Evolutionary conservation across 2,888 invertebrate species (phyloP), one percentile per base, ranked within the genome.

Genomic region (Spatulosminthurus flaviceps): DNA sequence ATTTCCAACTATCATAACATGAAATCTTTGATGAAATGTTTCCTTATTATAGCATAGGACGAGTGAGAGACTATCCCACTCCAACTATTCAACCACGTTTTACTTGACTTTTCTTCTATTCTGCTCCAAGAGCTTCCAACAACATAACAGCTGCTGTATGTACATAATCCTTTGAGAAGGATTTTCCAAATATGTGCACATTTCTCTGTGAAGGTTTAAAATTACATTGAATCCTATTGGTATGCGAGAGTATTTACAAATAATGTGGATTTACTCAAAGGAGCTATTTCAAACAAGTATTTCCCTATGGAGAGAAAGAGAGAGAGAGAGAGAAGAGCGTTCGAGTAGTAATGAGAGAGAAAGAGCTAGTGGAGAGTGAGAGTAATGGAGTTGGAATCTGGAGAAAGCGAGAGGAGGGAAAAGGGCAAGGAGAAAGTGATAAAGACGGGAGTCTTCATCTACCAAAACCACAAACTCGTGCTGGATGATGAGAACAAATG

Each of bases 1-100:
- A 64, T 64, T 64, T 21, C 24, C 24, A n/a, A 64, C 11, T 64
- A 64, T 64, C 64, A 64, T 64, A 60, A 60, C 5, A 64, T 64
- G 24, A 64, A n/a, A 64, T 24, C 64, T 64, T 64, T 64, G 64
- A 64, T 51, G 51, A 51, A 51, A 51, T 51, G 16, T 51, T 51
- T 34, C 34, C 34, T 19, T 19, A 51, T 51, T 51, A 51, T 51
- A 11, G 51, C 51, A 51, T n/a, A 19, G 51, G 7, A 51, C n/a
- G n/a, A n/a, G n/a, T n/a, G n/a, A n/a, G n/a, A n/a, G n/a, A n/a
- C n/a, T n/a, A n/a, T n/a, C n/a, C 34, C 34, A 34, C 34, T 34
- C 34, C 4, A 34, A 34, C 34, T 9, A 34, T 34, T 34, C 5
- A 34, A 34, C 34, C 34, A 34, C 34, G 34, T 34, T 34, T 34